Base-by-base conservation (phyloP, 2,113 vertebrate species). In the Equus przewalskii region DNA sequence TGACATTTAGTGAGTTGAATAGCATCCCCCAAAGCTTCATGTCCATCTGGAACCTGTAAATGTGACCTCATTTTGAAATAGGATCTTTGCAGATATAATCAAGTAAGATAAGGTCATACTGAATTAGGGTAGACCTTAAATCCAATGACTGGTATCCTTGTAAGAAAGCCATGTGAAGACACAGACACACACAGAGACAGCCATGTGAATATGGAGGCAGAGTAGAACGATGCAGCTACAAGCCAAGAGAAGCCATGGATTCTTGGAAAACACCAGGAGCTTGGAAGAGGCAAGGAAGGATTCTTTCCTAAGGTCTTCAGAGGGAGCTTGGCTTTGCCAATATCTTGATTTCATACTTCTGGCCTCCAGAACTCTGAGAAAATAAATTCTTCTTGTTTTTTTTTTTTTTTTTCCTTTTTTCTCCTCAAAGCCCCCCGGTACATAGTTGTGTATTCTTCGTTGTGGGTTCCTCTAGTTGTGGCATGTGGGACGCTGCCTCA, bases 21-120 rank as follows among this genome's bases (percentile, higher is more conserved):
- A 72, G 28, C 78, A 7, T 26, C 3, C 51, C 18, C 28, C 26
- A n/a, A 70, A 86, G 82, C 1, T 70, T 65, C 12, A 65, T 21
- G n/a, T 85, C 4, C 6, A 46, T 28, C 46, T 80, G 51, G 5
- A 58, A 88, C 21, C 46, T 91, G 6, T 7, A 64, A 90, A 64
- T 84, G 12, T 64, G 21, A 64, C 33, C 18, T 94, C 44, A 94
- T 91, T 69, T 96, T 94, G 51, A 98, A 81, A 89, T 1, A 91
- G 6, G 6, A 7, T 16, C 18, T n/a, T 84, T n/a, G 28, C 4
- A 95, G 4, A 80, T 62, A 7, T 60, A 72, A 80, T 41, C 12
- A 44, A 89, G 33, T 78, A 64, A 56, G 22, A 91, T 83, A 49
- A 60, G 12, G 46, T 15, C 14, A 67, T 60, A 89, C 26, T n/a